Base-by-base conservation (phyloP, 92 coral and sea anemone genomes). In the Anthopleura xanthogrammica region DNA sequence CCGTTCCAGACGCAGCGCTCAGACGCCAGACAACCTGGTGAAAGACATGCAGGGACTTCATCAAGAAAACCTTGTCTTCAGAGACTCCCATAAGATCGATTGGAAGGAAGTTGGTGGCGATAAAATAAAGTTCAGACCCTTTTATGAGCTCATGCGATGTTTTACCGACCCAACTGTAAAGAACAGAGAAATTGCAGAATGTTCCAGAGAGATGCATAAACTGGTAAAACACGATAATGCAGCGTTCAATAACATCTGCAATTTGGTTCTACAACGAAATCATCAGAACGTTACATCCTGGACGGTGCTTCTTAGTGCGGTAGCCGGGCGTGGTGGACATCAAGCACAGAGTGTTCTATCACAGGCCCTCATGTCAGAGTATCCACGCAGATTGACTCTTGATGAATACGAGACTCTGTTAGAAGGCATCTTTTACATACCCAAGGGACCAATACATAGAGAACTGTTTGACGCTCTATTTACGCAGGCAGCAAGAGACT, bases 201-300 rank as follows among this genome's bases (percentile, higher is more conserved):
- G 98, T 81, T 78, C 90, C 41, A 85, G 83, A 70, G 93, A 94
- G 66, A 77, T 94, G 19, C 95, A 94, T 60, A 87, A 84, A 24
- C 93, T 92, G 16, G 91, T 89, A 75, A 83, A 86, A 39, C 85
- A 84, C 73, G 88, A 94, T 79, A 75, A 84, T 2, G 82, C 20
- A 16, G 83, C 86, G 4, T 90, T 88, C 76, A 52, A 73, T 19
- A 72, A 83, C 41, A 85, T 94, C 72, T 83, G 79, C 70, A 52
- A 75, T 40, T 41, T 94, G 40, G 89, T 91, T 50, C 77, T 78
- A 8, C 77, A 90, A 8, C 82, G 98, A 52, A 52, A 57, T 7
- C 98, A 90, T 81, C 92, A 91, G 62, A 95, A 95, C 57, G 73
- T 81, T 12, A 92, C 98, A 3, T 83, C 98, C n/a, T 95, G 98